Base-by-base conservation (phyloP, 2,888 invertebrate species). In the Ormyrus thymus region DNA sequence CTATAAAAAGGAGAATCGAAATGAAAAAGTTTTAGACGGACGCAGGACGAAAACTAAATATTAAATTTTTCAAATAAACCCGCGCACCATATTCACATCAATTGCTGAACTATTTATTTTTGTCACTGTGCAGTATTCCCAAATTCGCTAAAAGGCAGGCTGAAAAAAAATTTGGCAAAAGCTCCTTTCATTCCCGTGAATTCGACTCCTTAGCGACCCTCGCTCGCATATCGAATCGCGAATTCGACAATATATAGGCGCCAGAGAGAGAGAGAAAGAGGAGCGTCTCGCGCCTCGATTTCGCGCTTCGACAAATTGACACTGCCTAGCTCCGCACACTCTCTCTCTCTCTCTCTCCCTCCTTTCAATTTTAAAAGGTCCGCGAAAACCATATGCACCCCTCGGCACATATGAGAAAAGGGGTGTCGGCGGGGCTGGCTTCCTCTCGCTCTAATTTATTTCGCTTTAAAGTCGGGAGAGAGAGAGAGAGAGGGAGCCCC, bases 381-480 rank as follows among this genome's bases (percentile, higher is more conserved):
- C 53, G 13, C 62, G 46, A 62, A 56, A 29, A 61, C 46, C 79
- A 78, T 83, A 84, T 83, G 84, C 83, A 82, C 82, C 83, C 84
- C 77, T 79, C 65, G 11, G 29, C 29, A 56, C 7, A 56, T 7
- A 29, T 7, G 29, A 7, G 29, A 76, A 80, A 83, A 82, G 83
- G 83, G 80, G 58, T 64, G n/a, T 13, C n/a, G 58, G 29, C 29
- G 29, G 29, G 29, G 4, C 29, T 29, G 29, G 29, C 29, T 50
- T 72, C 48, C 7, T 10, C 80, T 83, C 83, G 82, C 81, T 84
- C 87, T 86, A 86, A 89, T 88, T 89, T 88, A 87, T 88, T 88
- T 86, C 85, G 84, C 84, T 89, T 88, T 89, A 88, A 88, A 89
- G 84, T 87, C 86, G 82, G 81, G 79, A 75, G 70, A 75, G 45